Conservation (phyloP, 2,113 vertebrate species). For the Sardina pilchardus region DNA sequence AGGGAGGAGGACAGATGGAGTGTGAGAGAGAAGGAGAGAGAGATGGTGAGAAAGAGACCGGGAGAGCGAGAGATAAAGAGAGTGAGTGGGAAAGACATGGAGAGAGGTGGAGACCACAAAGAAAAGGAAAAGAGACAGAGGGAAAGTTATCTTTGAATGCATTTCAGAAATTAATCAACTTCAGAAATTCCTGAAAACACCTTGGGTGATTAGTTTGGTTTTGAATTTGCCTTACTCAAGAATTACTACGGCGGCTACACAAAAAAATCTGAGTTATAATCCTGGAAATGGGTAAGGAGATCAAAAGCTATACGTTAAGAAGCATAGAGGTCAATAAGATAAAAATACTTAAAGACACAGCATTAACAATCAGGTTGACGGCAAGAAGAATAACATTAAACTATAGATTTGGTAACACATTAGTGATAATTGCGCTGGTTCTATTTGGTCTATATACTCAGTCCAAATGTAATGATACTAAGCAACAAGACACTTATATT, state of each 20-base stretch:
- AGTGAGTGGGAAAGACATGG: neutral
- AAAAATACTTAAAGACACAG: neutral
- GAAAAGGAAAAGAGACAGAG: neutral
- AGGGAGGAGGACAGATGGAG: neutral
- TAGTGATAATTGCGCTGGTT: no score
- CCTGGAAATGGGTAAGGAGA: neutral
- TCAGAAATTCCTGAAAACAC: neutral
- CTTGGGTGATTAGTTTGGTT: neutral
- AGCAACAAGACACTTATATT: neutral
- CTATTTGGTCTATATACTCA: no score
- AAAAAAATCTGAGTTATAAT: neutral
- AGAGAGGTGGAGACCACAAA: neutral
- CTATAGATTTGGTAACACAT: neutral
- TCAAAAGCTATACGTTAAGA: neutral
- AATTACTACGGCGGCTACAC: no score
- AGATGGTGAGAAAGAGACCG: neutral
- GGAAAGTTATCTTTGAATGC: neutral
- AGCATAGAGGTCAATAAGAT: neutral
- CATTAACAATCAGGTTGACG: no score
- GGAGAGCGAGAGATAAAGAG: no score
- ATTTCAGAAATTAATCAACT: neutral
- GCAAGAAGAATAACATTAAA: neutral
- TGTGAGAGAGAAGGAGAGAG: neutral
- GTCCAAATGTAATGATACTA: neutral
- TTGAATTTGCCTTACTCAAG: no score